Conservation (phyloP, 1,140 invertebrate genomes). For the Whitmania pigra region DNA sequence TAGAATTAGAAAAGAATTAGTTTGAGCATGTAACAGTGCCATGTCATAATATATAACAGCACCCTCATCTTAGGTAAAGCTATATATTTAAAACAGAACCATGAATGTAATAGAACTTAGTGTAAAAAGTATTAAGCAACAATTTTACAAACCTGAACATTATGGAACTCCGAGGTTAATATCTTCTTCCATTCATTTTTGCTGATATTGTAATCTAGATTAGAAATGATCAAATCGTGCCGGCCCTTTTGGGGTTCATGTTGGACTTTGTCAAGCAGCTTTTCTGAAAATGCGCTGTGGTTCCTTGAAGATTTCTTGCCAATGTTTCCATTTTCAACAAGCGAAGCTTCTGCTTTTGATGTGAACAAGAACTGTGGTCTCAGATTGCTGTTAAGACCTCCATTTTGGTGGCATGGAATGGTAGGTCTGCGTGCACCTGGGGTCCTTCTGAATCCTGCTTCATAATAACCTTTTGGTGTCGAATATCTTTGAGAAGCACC, state of each 20-base stretch:
- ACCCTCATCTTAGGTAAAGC: too few relatives aligned
- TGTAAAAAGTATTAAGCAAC: background rate
- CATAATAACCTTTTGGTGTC: background rate
- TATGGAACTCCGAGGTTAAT: slow-evolving; percentile 54
- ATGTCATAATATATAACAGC: too few relatives aligned
- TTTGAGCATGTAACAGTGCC: too few relatives aligned
- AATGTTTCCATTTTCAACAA: background rate
- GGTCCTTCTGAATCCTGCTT: slow-evolving; percentile 11
- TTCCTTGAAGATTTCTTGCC: background rate
- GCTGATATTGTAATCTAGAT: slow-evolving; percentile 62
- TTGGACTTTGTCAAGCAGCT: background rate
- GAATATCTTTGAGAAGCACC: background rate
- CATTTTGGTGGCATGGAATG: background rate
- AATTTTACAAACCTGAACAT: slow-evolving; percentile 50
- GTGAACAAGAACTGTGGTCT: slow-evolving; percentile 2
- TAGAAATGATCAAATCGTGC: slow-evolving; percentile 52
- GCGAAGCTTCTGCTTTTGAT: background rate
- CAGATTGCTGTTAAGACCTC: background rate
- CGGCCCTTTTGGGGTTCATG: background rate
- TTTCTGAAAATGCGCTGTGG: background rate
- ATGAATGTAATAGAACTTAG: background rate
- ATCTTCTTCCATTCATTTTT: slow-evolving; percentile 57
- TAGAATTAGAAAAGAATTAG: too few relatives aligned
- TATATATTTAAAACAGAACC: too few relatives aligned
- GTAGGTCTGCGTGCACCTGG: slow-evolving; percentile 17